Conservation (phyloP, 2,797 vertebrate genomes). For the Chrosomus eos region DNA sequence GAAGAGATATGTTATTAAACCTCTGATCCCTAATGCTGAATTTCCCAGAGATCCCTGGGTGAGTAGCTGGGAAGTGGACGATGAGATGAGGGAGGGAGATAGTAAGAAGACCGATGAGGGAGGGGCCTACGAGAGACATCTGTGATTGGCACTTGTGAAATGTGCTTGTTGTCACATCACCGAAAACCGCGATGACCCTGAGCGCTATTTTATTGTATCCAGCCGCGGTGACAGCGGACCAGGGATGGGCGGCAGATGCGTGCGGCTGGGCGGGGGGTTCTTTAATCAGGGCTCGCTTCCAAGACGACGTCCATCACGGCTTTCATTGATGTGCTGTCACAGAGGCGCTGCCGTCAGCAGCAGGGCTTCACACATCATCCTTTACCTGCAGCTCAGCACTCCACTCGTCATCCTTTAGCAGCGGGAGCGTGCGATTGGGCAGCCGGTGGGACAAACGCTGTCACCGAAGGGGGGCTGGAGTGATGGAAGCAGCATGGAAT, state of each 20-base stretch:
- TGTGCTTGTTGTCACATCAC: conserved; percentile 54
- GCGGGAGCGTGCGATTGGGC: conserved; percentile 44
- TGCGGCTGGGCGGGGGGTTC: conserved; percentile 40
- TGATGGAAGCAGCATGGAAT: conserved; percentile 40
- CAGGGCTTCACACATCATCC: conserved; percentile 41
- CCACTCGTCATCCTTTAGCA: conserved; percentile 39
- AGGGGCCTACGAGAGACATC: conserved; percentile 38
- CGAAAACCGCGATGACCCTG: conserved; percentile 49
- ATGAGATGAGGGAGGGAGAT: conserved; percentile 1
- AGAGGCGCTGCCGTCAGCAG: conserved; percentile 25
- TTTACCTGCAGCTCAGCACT: conserved; percentile 26
- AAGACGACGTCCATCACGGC: conserved; percentile 51
- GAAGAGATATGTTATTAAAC: background rate
- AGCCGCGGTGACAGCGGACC: conserved; percentile 32
- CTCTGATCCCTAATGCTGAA: background rate
- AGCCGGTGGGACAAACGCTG: conserved; percentile 42
- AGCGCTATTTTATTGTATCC: conserved; percentile 46
- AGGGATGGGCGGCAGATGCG: conserved; percentile 24
- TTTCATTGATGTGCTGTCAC: conserved; percentile 53
- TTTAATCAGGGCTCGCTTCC: conserved; percentile 56
- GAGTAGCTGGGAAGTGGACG: background rate
- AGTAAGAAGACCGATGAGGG: background rate
- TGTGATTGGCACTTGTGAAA: conserved; percentile 48
- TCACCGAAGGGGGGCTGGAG: conserved; percentile 26
- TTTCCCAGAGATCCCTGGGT: background rate